Evolutionary conservation across 2,888 invertebrate genomes (phyloP).

Genomic region (Epirrita christyi): DNA sequence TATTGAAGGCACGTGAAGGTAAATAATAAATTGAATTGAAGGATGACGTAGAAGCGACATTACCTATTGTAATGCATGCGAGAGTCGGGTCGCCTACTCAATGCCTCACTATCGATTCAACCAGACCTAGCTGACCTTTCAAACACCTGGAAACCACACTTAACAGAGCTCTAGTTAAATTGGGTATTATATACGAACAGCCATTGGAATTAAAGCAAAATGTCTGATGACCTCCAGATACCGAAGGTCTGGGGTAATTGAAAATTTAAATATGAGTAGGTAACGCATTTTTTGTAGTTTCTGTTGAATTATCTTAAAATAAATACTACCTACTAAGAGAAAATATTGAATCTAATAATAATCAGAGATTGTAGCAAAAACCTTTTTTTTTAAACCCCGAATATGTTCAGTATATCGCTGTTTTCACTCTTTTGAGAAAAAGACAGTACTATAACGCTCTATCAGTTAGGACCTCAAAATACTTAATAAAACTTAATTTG

Average conservation of each 20-base stretch:
- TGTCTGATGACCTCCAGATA: slow-evolving; percentile 69
- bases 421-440: no score
- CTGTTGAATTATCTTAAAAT: slow-evolving; percentile 18
- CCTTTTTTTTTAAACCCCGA: no score
- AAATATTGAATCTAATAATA: neutral
- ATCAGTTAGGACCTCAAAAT: no score
- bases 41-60: slow-evolving; percentile 65
- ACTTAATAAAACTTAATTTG: no score
- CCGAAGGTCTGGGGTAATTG: slow-evolving; percentile 53
- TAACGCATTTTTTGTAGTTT: slow-evolving; percentile 18
- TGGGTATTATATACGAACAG: slow-evolving; percentile 51
- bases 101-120: slow-evolving; percentile 46
- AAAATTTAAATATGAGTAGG: slow-evolving; percentile 48
- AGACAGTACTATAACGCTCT: no score
- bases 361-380: no score
- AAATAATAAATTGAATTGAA: slow-evolving; percentile 52
- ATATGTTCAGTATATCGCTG: no score
- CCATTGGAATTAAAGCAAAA: slow-evolving; percentile 55
- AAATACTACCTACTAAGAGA: slow-evolving; percentile 8
- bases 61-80: slow-evolving; percentile 80
- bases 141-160: slow-evolving; percentile 36
- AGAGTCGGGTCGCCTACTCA: slow-evolving; percentile 69
- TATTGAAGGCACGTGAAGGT: slow-evolving; percentile 46
- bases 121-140: slow-evolving; percentile 55
- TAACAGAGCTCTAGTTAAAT: slow-evolving; percentile 47